phyloP scores from a whole-genome alignment of 2,113 vertebrate species.

The Mormyrus iriodes region DNA sequence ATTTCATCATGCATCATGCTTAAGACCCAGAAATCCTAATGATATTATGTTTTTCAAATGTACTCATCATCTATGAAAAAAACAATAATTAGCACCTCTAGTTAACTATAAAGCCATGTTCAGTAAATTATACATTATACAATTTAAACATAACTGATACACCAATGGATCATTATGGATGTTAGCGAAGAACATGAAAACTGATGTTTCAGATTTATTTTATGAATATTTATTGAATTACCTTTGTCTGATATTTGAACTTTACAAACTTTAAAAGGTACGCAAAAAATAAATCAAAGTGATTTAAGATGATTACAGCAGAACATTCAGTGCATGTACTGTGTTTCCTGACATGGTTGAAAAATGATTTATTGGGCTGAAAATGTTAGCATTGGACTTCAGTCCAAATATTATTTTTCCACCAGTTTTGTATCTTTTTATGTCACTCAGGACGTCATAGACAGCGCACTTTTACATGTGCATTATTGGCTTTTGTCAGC shows the following conservation, averaged over 20 bases:
- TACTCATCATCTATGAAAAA: not conserved
- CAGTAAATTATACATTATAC: not conserved
- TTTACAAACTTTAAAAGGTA: not conserved
- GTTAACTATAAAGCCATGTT: not conserved
- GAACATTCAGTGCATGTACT: not conserved
- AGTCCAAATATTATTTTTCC: not conserved
- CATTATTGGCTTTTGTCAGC: slow-evolving; percentile 38
- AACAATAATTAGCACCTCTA: not conserved
- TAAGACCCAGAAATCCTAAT: not conserved
- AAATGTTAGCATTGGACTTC: not conserved
- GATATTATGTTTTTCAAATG: not conserved
- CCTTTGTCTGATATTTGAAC: not conserved
- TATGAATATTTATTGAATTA: not conserved
- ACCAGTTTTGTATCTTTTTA: not conserved
- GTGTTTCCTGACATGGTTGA: not conserved
- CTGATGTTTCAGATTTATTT: not conserved
- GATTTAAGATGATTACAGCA: not conserved
- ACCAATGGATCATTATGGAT: not conserved
- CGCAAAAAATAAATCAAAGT: not conserved
- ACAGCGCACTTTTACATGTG: not conserved
- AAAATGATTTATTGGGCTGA: not conserved
- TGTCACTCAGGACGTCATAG: not conserved
- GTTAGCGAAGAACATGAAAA: not conserved
- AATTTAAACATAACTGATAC: not conserved
- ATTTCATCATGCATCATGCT: not conserved